Conservation (phyloP, 2,888 invertebrate species). For the Lepidocyrtinus sp. region DNA sequence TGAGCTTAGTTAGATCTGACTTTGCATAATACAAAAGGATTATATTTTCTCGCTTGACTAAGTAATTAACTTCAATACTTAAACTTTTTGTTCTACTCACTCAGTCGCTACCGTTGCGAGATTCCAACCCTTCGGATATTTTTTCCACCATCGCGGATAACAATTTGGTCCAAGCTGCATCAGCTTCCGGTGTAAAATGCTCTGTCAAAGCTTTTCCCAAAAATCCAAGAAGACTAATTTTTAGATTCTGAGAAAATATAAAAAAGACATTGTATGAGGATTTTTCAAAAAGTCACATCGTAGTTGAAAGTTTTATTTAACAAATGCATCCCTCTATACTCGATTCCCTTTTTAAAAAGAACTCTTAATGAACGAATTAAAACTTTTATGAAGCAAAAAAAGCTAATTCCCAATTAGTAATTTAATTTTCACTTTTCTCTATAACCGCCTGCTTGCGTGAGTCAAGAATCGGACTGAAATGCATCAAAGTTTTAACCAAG, state of each 20-base stretch:
- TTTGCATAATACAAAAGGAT: background rate
- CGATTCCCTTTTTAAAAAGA: background rate
- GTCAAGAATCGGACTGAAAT: too few species aligned
- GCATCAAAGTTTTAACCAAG: too few species aligned
- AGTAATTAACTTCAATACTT: background rate
- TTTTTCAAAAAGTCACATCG: too few species aligned
- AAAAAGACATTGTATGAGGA: too few species aligned
- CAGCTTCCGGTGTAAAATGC: conserved; percentile 72
- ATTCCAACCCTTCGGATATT: conserved; percentile 60
- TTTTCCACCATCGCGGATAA: conserved; percentile 71
- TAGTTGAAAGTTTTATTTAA: background rate
- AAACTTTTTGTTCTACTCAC: background rate
- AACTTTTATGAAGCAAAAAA: too few species aligned
- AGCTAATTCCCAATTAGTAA: too few species aligned
- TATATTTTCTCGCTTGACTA: background rate
- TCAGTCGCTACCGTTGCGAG: too few species aligned
- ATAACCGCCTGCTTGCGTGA: too few species aligned
- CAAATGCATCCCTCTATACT: background rate
- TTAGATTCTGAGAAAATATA: conserved; percentile 73
- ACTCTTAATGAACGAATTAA: background rate
- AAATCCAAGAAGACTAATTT: conserved; percentile 72
- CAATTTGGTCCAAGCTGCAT: conserved; percentile 74
- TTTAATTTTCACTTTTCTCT: too few species aligned
- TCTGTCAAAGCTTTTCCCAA: conserved; percentile 73
- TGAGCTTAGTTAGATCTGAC: too few species aligned